Percentiles rank a stretch among this genome's conserved stretches.
These are phyloP conservation scores for Chrysotoxum bicinctum DNA, from an alignment of 2,888 invertebrate species.

Conservation along the genomic window DNA sequence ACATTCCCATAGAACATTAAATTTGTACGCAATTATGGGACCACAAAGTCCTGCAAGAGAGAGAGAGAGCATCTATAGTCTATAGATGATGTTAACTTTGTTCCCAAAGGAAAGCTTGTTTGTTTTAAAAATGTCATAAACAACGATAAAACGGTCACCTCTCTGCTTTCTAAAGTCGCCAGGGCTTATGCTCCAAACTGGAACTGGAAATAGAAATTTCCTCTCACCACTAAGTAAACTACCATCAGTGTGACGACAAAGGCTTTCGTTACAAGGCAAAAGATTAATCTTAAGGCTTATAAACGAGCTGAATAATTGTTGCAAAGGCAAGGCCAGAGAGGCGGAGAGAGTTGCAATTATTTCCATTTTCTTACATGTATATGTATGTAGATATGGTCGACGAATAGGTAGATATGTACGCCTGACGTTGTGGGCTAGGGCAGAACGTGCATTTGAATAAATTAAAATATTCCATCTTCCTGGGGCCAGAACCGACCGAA, in stretches of 20 bases:
- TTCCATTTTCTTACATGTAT: neutral
- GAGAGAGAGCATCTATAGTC: conserved; percentile 6
- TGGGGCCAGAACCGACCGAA: conserved; percentile 40
- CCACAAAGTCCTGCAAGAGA: conserved; percentile 40
- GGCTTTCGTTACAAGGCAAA: conserved; percentile 70
- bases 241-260: conserved; percentile 66
- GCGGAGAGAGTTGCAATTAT: conserved; percentile 47
- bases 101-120: conserved; percentile 56
- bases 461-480: conserved; percentile 68
- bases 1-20: conserved; percentile 60
- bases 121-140: conserved; percentile 70
- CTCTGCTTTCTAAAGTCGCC: conserved; percentile 12
- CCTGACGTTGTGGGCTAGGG: conserved; percentile 15
- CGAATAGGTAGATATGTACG: neutral
- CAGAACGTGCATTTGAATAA: conserved; percentile 70
- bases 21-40: conserved; percentile 72
- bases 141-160: conserved; percentile 70
- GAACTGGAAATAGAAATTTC: conserved; percentile 17
- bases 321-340: conserved; percentile 6
- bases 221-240: conserved; percentile 54
- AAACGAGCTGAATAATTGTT: conserved; percentile 64
- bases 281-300: conserved; percentile 70
- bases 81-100: conserved; percentile 8
- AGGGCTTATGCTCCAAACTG: neutral
- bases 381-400: neutral